These are phyloP conservation scores for Carduelis carduelis DNA, from an alignment of 2,797 vertebrate species.

Conservation along the genomic window DNA sequence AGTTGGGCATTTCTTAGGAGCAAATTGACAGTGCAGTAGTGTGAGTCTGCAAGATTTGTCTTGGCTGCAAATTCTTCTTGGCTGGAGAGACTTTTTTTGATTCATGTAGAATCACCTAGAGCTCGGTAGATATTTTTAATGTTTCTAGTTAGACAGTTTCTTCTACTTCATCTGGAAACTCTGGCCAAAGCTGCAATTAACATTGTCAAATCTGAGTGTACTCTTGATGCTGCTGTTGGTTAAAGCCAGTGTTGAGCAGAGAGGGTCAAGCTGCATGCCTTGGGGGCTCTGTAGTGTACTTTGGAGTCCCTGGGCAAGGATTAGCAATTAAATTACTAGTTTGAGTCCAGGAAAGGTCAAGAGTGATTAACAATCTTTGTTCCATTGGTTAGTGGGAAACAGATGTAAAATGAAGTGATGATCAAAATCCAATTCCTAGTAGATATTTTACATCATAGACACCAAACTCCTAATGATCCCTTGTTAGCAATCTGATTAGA, in stretches of 20 bases:
- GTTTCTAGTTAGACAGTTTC: background rate
- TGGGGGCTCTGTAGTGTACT: background rate
- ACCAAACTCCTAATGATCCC: conserved; percentile 24
- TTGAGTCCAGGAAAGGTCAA: conserved; percentile 31
- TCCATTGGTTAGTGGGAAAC: conserved; percentile 22
- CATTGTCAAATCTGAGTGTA: background rate
- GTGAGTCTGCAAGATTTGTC: conserved; percentile 5
- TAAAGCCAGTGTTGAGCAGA: background rate
- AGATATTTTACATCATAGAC: conserved; percentile 25
- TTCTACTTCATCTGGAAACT: background rate
- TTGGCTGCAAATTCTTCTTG: background rate
- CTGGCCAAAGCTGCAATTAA: background rate
- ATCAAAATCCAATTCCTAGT: conserved; percentile 49
- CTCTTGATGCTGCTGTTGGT: background rate
- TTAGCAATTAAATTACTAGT: conserved; percentile 30
- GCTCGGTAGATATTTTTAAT: background rate
- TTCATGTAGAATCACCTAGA: background rate
- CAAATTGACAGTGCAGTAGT: background rate
- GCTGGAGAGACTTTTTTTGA: background rate
- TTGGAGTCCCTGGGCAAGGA: background rate
- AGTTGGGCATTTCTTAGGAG: background rate
- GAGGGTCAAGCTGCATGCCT: background rate
- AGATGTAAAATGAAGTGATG: conserved; percentile 47
- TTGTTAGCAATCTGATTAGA: conserved; percentile 30
- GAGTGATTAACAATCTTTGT: conserved; percentile 25